Base-by-base conservation (phyloP, 2,888 invertebrate genomes). In the Trachelus iudaicus region DNA sequence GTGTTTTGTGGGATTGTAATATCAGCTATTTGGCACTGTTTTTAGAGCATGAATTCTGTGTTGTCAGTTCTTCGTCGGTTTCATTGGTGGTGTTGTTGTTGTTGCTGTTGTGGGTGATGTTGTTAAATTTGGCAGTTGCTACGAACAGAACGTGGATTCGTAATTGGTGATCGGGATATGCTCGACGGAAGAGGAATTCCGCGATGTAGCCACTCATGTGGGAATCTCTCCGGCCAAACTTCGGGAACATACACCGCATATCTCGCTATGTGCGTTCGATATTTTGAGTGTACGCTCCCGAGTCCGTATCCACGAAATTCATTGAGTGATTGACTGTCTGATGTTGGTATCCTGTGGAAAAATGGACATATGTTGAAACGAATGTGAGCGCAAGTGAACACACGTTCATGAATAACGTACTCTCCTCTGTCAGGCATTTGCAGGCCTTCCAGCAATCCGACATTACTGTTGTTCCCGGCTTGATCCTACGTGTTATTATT, bases 291-390 rank as follows among this genome's bases (percentile, higher is more conserved):
- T 83, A 80, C 23, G 82, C 81, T 12, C 84, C 83, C 31, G 84
- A 82, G 6, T 84, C 83, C 1, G 83, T 82, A 73, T 83, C 81
- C n/a, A 84, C 82, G 76, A 84, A 86, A 78, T 85, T 83, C 23
- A 78, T 34, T 11, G 80, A 34, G 81, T 78, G 78, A 35, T 78
- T 78, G 73, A 75, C 75, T 11, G 71, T 37, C 1, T 75, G 30
- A 40, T 79, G 73, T 35, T 76, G 31, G 34, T 69, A 76, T 40
- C 69, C 34, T 34, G 6, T 34, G 34, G 34, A 34, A 34, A 34
- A 34, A 34, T 34, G 34, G 34, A 34, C 1, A 34, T 34, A 34
- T 6, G 34, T 34, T 34, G 34, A 34, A 34, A 34, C 34, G 34
- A 34, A 34, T 3, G 34, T 34, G 34, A 34, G 34, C 34, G 34